phyloP scores from a whole-genome alignment of 2,888 invertebrate genomes.

The Ganaspis brasiliensis region DNA sequence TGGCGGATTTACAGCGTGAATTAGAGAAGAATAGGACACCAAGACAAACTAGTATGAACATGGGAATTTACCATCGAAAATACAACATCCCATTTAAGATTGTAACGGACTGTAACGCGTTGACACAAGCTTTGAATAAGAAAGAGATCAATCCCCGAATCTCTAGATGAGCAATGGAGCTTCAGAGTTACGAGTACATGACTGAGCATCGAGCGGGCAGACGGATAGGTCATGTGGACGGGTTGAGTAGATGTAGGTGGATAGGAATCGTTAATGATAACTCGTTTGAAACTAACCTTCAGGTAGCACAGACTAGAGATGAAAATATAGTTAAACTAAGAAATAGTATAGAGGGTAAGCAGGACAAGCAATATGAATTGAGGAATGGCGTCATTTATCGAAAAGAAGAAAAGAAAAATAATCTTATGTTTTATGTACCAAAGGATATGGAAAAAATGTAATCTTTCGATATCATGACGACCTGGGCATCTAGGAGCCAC shows the following conservation, averaged over 20 bases:
- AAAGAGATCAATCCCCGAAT: too few relatives aligned
- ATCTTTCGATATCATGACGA: neutral
- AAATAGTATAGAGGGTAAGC: slow-evolving; percentile 39
- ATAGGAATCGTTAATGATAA: slow-evolving; percentile 50
- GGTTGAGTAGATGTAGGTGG: slow-evolving; percentile 54
- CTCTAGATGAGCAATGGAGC: too few relatives aligned
- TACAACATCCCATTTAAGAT: too few relatives aligned
- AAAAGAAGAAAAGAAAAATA: slow-evolving; percentile 39
- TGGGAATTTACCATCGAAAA: too few relatives aligned
- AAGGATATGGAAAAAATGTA: slow-evolving; percentile 34
- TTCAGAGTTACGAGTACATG: too few relatives aligned
- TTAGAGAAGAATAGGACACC: too few relatives aligned
- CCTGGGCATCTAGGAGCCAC: slow-evolving; percentile 17
- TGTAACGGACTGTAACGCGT: too few relatives aligned
- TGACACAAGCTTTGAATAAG: too few relatives aligned
- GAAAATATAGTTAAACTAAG: slow-evolving; percentile 41
- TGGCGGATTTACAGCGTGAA: too few relatives aligned
- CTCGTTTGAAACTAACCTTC: slow-evolving; percentile 53
- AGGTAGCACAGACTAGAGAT: slow-evolving; percentile 52
- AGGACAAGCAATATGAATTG: slow-evolving; percentile 54
- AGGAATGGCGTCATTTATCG: slow-evolving; percentile 56
- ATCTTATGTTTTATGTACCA: slow-evolving; percentile 55
- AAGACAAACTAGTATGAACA: too few relatives aligned
- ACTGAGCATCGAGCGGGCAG: too few relatives aligned
- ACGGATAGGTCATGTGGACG: slow-evolving; percentile 66